phyloP scores from a whole-genome alignment of 2,113 vertebrate genomes.

The Hippocampus barbouri region DNA sequence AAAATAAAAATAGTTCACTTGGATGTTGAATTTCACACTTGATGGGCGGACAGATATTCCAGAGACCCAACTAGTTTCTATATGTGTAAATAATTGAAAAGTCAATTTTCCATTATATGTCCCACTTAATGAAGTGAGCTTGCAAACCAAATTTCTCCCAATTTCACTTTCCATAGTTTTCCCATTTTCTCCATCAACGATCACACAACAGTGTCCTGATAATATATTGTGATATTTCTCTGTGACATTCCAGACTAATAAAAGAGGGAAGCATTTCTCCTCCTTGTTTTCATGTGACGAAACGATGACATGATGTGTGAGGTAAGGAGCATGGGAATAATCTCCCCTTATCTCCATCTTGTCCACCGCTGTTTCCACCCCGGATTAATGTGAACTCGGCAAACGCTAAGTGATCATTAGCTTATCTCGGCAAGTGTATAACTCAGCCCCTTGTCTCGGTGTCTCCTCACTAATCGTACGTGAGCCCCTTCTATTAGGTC shows the following conservation, averaged over 20 bases:
- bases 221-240: conserved; percentile 17
- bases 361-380: conserved; percentile 24
- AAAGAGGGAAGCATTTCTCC: conserved; percentile 25
- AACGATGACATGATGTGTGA: conserved; percentile 46
- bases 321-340: conserved; percentile 39
- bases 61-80: too few relatives aligned
- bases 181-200: neutral
- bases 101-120: too few relatives aligned
- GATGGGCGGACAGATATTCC: too few relatives aligned
- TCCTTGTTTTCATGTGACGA: conserved; percentile 22
- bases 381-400: conserved; percentile 39
- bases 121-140: too few relatives aligned
- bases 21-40: too few relatives aligned
- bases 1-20: too few relatives aligned
- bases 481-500: conserved; percentile 28
- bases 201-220: conserved; percentile 17
- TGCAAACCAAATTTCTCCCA: too few relatives aligned
- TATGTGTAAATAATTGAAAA: too few relatives aligned
- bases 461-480: neutral
- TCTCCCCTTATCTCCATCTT: conserved; percentile 36
- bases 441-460: conserved; percentile 15
- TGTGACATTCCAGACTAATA: conserved; percentile 23
- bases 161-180: too few relatives aligned
- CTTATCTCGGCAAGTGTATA: conserved; percentile 30
- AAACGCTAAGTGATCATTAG: conserved; percentile 44